Evolutionary conservation across 2,113 vertebrate species (phyloP).

Genomic region (Hydrolagus affinis): DNA sequence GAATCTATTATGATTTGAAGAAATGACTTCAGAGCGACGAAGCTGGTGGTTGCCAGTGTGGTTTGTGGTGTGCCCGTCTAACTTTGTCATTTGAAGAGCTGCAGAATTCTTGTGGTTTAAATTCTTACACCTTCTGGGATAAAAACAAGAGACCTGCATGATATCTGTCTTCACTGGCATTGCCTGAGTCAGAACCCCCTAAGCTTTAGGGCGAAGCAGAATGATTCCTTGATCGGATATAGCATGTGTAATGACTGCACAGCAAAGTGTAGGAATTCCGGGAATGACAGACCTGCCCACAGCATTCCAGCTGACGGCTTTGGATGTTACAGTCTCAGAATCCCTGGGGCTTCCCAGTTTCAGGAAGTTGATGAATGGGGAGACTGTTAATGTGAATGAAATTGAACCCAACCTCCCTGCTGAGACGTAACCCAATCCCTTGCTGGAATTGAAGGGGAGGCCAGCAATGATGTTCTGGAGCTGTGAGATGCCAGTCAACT

Average conservation of each 20-base stretch:
- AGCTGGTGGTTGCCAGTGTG: too few relatives aligned
- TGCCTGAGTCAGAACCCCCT: not conserved
- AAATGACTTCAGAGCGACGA: too few relatives aligned
- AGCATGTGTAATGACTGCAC: not conserved
- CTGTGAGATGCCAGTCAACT: slow-evolving; percentile 15
- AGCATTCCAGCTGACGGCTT: slow-evolving; percentile 29
- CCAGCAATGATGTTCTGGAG: slow-evolving; percentile 2
- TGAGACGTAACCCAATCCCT: slow-evolving; percentile 17
- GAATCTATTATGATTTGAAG: too few relatives aligned
- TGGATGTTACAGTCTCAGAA: slow-evolving; percentile 4
- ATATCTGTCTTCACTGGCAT: not conserved
- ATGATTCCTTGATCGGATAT: not conserved
- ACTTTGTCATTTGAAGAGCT: not conserved
- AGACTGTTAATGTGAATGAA: slow-evolving; percentile 28
- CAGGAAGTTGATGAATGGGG: slow-evolving; percentile 30
- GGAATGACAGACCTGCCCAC: slow-evolving; percentile 19
- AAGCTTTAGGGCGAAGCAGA: not conserved
- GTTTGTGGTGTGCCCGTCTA: too few relatives aligned
- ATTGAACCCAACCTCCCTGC: not conserved
- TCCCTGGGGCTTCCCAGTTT: slow-evolving; percentile 9
- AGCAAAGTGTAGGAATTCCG: not conserved
- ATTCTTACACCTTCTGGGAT: not conserved
- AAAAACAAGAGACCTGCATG: not conserved
- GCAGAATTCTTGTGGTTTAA: not conserved
- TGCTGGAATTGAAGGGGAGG: not conserved